Conservation (phyloP, 1,140 invertebrate species). For the Metaphire vulgaris region DNA sequence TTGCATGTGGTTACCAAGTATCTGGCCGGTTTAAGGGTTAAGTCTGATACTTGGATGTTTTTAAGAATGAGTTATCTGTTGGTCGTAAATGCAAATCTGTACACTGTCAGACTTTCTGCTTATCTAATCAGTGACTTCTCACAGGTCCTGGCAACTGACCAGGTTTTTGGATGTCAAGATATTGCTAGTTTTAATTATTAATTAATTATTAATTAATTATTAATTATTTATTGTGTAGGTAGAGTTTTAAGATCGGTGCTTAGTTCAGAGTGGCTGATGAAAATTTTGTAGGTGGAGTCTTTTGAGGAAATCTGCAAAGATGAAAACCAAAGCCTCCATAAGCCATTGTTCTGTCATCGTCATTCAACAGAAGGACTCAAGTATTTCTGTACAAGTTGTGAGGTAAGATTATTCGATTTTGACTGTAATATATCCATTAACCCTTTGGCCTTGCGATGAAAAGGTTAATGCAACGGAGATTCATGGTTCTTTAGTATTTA, state of each 20-base stretch:
- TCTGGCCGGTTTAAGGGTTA: too few relatives aligned
- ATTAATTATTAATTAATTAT: background rate
- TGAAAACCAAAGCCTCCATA: conserved; percentile 65
- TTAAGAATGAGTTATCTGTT: too few relatives aligned
- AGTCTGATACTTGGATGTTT: too few relatives aligned
- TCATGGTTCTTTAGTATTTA: background rate
- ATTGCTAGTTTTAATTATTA: background rate
- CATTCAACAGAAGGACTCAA: conserved; percentile 71
- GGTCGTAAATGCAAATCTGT: too few relatives aligned
- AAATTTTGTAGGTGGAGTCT: conserved; percentile 62
- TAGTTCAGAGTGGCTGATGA: too few relatives aligned
- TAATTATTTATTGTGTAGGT: too few relatives aligned
- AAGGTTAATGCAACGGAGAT: background rate
- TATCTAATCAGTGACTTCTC: background rate
- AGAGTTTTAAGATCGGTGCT: too few relatives aligned
- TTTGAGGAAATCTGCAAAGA: conserved; percentile 69
- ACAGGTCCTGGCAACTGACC: background rate
- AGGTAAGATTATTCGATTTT: conserved; percentile 53
- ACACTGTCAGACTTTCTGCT: background rate
- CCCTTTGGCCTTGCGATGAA: background rate
- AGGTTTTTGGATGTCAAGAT: background rate
- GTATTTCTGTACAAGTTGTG: conserved; percentile 74
- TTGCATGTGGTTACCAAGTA: too few relatives aligned
- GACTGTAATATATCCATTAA: background rate
- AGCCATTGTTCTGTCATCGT: conserved; percentile 69